Base-by-base conservation (phyloP, 1,140 invertebrate species). In the Trichomalopsis sarcophagae region DNA sequence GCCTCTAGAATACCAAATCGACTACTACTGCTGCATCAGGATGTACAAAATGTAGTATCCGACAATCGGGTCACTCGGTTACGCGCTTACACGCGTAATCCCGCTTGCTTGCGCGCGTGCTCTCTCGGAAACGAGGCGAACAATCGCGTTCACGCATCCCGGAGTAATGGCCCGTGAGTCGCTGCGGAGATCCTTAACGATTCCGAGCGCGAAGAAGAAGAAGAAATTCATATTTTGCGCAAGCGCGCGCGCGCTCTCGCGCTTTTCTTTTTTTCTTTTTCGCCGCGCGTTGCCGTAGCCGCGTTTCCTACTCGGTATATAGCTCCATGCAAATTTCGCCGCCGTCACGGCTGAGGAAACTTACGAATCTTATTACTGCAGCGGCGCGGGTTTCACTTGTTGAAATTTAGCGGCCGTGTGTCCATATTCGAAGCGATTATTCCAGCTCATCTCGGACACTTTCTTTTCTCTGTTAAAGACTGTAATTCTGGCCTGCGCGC, bases 31-130 rank as follows among this genome's bases (percentile, higher is more conserved):
- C 21, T 27, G 27, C 27, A 27, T 1, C 27, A 79, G 40, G 76
- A 84, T 36, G 33, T 36, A 36, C 33, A 36, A 36, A 36, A 44
- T 44, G 40, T 44, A 44, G 75, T 30, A 10, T 13, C 17, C 17
- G 3, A 44, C 76, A 91, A 91, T 88, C 89, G 85, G 91, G 91
- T 91, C 89, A 91, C 88, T 91, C 90, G 90, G 90, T 89, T 91
- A 89, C 75, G 75, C 17, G 27, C 36, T 17, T 30, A 71, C 13
- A 30, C 68, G 68, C 68, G 76, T 30, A 78, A 78, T 78, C 76
- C 76, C 27, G 14, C 75, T 23, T 36, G 40, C 11, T 27, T 27
- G 14, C 30, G 23, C 10, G 76, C 11, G 2, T 36, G 33, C 27
- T 27, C 27, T 27, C 27, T 27, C 30, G 74, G 14, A 76, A 76